These are phyloP conservation scores for Cisticola juncidis DNA, from an alignment of 2,113 vertebrate species.

Conservation along the genomic window DNA sequence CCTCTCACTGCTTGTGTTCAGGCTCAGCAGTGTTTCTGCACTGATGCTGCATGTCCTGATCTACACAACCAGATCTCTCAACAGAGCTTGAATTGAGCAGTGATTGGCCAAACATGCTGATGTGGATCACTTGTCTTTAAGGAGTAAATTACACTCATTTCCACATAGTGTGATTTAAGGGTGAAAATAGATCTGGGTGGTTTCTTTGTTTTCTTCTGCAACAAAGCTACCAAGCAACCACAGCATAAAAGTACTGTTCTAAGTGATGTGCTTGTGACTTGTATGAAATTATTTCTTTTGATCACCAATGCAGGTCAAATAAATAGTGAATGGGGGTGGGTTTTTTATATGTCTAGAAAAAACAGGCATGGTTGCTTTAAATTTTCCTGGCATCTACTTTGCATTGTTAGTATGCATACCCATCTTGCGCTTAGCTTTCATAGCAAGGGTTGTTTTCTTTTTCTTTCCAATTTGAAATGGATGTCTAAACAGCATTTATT, in stretches of 20 bases:
- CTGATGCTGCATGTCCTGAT: not conserved
- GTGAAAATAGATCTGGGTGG: not conserved
- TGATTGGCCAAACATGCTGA: not conserved
- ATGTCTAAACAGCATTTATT: not conserved
- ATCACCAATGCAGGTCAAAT: not conserved
- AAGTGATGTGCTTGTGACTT: not conserved
- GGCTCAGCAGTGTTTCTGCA: not conserved
- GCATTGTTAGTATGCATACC: not conserved
- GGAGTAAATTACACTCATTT: not conserved
- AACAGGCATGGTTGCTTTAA: not conserved
- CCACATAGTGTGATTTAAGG: not conserved
- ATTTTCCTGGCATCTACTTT: not conserved
- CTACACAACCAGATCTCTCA: not conserved
- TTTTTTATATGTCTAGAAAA: not conserved
- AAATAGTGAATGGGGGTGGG: not conserved
- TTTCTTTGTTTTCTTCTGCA: not conserved
- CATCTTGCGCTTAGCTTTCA: not conserved
- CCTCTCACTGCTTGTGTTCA: not conserved
- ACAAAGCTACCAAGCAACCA: not conserved
- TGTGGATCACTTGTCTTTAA: not conserved
- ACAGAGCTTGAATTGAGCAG: not conserved
- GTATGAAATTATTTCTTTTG: not conserved
- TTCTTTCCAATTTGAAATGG: not conserved
- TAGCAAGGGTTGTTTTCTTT: not conserved
- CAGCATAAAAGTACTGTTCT: not conserved